A percentile compares a stretch with the other conserved stretches of the same genome.
phyloP scores from a whole-genome alignment of 2,113 vertebrate species.

The Mirza zaza region DNA sequence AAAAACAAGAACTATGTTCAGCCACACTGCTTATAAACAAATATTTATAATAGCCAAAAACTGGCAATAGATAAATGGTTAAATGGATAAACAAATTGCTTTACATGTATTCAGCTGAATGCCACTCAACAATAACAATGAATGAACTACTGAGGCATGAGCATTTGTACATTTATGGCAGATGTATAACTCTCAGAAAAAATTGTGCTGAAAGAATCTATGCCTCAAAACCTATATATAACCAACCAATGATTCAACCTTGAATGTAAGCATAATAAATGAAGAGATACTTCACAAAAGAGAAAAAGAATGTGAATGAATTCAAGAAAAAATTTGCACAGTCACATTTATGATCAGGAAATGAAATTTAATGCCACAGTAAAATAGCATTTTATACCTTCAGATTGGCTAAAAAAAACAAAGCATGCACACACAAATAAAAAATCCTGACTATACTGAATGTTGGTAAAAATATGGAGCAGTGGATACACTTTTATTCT shows the following conservation, averaged over 20 bases:
- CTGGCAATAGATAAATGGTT: not conserved
- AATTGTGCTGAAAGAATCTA: not conserved
- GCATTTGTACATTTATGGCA: too few relatives aligned
- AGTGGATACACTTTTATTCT: not conserved
- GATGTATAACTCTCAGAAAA: not conserved
- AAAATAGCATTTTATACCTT: not conserved
- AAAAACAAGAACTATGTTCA: not conserved
- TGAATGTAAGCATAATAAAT: not conserved
- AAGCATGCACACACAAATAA: not conserved
- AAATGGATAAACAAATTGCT: not conserved
- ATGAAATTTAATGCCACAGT: not conserved
- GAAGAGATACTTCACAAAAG: not conserved
- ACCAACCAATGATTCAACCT: not conserved
- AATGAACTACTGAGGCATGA: not conserved
- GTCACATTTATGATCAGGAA: not conserved
- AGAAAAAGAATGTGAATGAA: not conserved
- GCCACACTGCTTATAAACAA: not conserved
- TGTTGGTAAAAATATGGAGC: not conserved
- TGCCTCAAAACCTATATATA: not conserved
- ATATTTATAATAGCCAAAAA: not conserved
- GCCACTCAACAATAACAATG: not conserved
- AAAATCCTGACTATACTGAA: not conserved
- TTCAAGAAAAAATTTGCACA: not conserved
- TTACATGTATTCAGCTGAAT: not conserved
- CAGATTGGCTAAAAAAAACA: not conserved